Percentiles rank a stretch among this genome's conserved stretches.
Evolutionary conservation across 2,888 invertebrate species (phyloP).

Genomic region (Drosophila nr. perissopoda): DNA sequence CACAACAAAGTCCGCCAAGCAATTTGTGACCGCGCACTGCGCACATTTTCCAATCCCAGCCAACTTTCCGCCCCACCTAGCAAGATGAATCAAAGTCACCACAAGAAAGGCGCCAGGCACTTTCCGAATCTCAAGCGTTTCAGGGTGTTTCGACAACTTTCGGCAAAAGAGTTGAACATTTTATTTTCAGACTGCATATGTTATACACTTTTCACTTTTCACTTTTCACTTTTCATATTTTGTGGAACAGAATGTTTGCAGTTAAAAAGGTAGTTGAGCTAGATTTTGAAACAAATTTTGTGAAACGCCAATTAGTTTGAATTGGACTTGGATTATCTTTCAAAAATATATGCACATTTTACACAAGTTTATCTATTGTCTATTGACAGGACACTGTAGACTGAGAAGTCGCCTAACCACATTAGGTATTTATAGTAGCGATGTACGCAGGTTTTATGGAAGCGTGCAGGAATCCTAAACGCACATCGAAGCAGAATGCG

Average conservation of each 20-base stretch:
- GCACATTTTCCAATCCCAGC: constrained; percentile 34
- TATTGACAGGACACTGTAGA: no score
- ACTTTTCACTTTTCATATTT: constrained; percentile 14
- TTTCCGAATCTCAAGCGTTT: constrained; percentile 27
- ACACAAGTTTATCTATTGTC: no score
- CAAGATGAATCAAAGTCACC: constrained; percentile 42
- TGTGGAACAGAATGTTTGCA: not conserved
- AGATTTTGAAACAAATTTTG: not conserved
- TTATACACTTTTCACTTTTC: constrained; percentile 7
- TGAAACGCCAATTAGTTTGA: not conserved
- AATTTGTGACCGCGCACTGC: constrained; percentile 55
- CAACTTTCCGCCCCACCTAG: constrained; percentile 1
- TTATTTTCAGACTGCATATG: constrained; percentile 42
- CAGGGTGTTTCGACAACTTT: constrained; percentile 35
- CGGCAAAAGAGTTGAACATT: constrained; percentile 36
- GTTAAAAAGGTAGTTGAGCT: not conserved
- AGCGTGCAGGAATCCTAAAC: no score
- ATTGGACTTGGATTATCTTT: not conserved
- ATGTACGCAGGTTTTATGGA: no score
- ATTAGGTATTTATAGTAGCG: no score
- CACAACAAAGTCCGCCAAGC: constrained; percentile 65
- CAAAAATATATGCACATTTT: not conserved
- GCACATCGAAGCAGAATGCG: no score
- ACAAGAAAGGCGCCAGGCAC: constrained; percentile 64
- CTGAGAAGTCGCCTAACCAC: no score